These are phyloP conservation scores for Donacobius atricapilla DNA, from an alignment of 2,113 vertebrate species.

Conservation along the genomic window DNA sequence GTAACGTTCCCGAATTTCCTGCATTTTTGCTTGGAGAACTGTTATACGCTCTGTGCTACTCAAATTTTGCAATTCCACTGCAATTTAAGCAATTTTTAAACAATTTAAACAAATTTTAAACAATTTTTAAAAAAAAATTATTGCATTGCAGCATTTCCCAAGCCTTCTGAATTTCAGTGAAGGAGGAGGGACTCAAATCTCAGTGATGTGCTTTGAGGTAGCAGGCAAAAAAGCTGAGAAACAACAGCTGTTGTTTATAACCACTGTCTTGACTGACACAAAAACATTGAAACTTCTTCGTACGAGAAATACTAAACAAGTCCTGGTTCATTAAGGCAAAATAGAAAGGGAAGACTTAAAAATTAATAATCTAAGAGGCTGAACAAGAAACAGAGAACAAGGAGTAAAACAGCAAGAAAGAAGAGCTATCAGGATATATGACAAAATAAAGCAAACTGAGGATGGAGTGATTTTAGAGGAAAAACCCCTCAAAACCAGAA, in stretches of 20 bases:
- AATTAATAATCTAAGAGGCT: not conserved
- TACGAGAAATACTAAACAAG: not conserved
- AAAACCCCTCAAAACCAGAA: not conserved
- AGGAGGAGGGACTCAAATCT: not conserved
- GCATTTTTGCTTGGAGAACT: slow-evolving; percentile 92
- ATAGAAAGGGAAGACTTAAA: not conserved
- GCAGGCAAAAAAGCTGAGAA: not conserved
- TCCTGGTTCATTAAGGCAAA: not conserved
- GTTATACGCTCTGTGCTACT: slow-evolving; percentile 87
- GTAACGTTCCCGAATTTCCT: slow-evolving; percentile 96
- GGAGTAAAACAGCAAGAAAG: not conserved
- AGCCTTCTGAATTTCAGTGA: not conserved
- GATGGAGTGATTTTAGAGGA: not conserved
- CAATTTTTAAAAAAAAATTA: no score
- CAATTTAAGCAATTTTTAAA: slow-evolving; percentile 37
- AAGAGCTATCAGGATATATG: not conserved
- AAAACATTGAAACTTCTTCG: not conserved
- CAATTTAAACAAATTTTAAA: no score
- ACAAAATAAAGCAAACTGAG: not conserved
- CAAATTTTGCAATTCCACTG: slow-evolving; percentile 94
- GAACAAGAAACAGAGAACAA: not conserved
- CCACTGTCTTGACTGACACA: not conserved
- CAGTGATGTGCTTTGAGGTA: not conserved
- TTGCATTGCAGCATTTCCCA: not conserved
- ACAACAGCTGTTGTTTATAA: not conserved